Evolutionary conservation across 1,140 invertebrate species (phyloP).

Genomic region (Samia ricini): DNA sequence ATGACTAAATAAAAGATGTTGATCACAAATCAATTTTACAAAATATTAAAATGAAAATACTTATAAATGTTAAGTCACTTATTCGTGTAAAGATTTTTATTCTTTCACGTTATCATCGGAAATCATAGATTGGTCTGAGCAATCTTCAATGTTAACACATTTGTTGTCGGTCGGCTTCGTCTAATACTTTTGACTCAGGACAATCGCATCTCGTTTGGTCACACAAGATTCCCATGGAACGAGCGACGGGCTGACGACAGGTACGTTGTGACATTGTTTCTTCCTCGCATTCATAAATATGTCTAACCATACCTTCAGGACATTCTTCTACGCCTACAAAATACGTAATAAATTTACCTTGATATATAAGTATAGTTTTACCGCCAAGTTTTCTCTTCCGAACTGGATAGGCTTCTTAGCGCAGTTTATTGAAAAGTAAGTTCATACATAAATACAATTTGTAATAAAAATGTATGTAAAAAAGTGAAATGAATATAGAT

Average conservation of each 20-base stretch:
- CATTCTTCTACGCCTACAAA: conserved; percentile 18
- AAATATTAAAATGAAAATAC: background rate
- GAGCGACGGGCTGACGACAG: conserved; percentile 12
- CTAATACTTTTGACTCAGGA: conserved; percentile 14
- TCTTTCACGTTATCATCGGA: background rate
- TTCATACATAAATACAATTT: no score
- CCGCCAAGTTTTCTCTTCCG: no score
- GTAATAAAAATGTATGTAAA: no score
- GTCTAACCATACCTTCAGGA: conserved; percentile 16
- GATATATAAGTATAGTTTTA: no score
- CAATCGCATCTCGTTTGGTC: conserved; percentile 28
- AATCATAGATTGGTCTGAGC: conserved; percentile 11
- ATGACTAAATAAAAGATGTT: no score
- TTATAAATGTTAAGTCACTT: background rate
- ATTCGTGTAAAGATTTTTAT: background rate
- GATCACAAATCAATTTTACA: no score
- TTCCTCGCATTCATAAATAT: conserved; percentile 12
- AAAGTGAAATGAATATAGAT: no score
- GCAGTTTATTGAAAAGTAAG: no score
- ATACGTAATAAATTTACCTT: background rate
- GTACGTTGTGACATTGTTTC: conserved; percentile 19
- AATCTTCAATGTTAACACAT: conserved; percentile 21
- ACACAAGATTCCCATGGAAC: conserved; percentile 15
- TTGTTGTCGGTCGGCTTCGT: conserved; percentile 17
- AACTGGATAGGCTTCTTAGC: no score